Evolutionary conservation across 2,797 vertebrate genomes (phyloP).

Genomic region (Cirrhinus molitorella): DNA sequence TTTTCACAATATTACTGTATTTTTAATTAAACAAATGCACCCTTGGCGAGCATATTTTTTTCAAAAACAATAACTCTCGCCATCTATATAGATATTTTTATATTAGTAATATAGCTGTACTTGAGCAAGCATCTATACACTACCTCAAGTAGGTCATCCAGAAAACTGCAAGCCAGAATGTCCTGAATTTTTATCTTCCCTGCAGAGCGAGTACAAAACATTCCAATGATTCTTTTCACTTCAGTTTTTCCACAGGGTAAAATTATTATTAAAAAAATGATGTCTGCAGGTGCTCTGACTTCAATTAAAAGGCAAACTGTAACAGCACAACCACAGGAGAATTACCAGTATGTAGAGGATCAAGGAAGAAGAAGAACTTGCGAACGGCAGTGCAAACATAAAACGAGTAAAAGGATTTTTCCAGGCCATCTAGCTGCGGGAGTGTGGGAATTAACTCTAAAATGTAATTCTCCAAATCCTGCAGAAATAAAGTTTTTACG

Average conservation of each 20-base stretch:
- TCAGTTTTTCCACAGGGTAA: neutral
- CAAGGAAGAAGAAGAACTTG: slow-evolving; percentile 98
- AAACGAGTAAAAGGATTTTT: slow-evolving; percentile 99
- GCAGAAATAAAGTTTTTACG: slow-evolving; percentile 17
- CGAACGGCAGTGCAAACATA: slow-evolving; percentile 98
- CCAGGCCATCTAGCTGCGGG: slow-evolving; percentile 95
- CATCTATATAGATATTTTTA: slow-evolving; percentile 41
- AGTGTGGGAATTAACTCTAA: slow-evolving; percentile 97
- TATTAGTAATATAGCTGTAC: neutral
- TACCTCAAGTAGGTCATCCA: slow-evolving; percentile 97
- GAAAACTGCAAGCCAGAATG: slow-evolving; percentile 97
- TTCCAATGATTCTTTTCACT: neutral
- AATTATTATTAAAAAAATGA: neutral
- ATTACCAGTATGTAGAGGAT: slow-evolving; percentile 94
- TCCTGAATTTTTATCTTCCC: slow-evolving; percentile 99
- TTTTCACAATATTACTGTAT: too few species aligned
- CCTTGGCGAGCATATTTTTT: too few species aligned
- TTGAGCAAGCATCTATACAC: slow-evolving; percentile 14
- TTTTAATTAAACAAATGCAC: too few species aligned
- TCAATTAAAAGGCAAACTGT: neutral
- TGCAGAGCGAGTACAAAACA: slow-evolving; percentile 66
- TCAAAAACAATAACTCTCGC: too few species aligned
- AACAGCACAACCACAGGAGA: neutral
- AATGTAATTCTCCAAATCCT: slow-evolving; percentile 99
- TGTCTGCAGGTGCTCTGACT: neutral